Conservation (phyloP, 2,113 vertebrate genomes). For the Plestiodon gilberti region DNA sequence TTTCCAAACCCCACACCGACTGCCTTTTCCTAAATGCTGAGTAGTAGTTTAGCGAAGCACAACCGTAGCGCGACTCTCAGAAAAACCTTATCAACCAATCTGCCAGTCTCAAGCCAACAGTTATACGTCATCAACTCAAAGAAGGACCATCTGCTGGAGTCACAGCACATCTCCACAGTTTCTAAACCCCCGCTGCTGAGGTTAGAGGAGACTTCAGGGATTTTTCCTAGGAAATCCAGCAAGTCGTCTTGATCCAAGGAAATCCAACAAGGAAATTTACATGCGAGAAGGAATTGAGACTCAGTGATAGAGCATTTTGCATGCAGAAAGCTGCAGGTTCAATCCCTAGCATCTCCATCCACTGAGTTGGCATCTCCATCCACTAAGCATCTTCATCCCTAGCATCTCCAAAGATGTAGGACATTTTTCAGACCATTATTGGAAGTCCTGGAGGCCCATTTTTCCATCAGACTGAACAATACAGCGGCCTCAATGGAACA, state of each 20-base stretch:
- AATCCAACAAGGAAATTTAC: constrained; percentile 20
- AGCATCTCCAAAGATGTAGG: too few relatives aligned
- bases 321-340: too few relatives aligned
- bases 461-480: too few relatives aligned
- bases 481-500: too few relatives aligned
- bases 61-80: constrained; percentile 6
- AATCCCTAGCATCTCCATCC: too few relatives aligned
- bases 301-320: not conserved
- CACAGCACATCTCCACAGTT: constrained; percentile 20
- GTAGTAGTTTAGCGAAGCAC: constrained; percentile 6
- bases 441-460: too few relatives aligned
- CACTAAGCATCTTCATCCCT: too few relatives aligned
- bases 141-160: not conserved
- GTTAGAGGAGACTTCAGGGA: not conserved
- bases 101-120: constrained; percentile 17
- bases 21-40: not conserved
- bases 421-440: too few relatives aligned
- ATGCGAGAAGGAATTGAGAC: not conserved
- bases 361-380: too few relatives aligned
- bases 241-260: constrained; percentile 5
- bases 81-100: constrained; percentile 1
- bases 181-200: constrained; percentile 15
- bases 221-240: not conserved
- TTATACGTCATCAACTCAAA: not conserved
- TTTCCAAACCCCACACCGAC: not conserved